Evolutionary conservation across 2,113 vertebrate genomes (phyloP), one percentile per base, ranked within the genome.

Genomic region (Ranitomeya variabilis): DNA sequence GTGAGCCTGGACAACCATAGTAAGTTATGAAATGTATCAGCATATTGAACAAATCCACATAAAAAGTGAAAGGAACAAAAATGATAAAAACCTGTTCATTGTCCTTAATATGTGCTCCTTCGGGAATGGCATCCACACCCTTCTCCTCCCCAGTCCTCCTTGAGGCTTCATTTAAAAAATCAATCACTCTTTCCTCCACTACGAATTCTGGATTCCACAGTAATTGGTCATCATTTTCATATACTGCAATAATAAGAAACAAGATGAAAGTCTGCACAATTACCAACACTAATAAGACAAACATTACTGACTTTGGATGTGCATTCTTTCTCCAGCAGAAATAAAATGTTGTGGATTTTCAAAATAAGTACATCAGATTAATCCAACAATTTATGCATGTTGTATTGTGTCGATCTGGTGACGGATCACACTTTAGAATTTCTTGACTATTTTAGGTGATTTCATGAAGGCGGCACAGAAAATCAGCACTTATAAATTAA

Each of bases 201-300:
- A 99, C 93, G 91, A 96, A 95, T 88, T 98, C 97, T 0, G 98
- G 98, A 86, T 98, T 97, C 98, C 98, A 99, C 87, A 99, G 92
- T 66, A 99, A 94, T 92, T 99, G 98, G 93, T 99, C 98, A 59
- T 99, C 98, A 0, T 99, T 99, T 91, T 99, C 98, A 94, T 99
- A 99, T 62, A 97, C 98, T 96, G 92, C 13, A 90, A 67, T 76
- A 62, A 54, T 7, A 66, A 55, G 64, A 80, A 15, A 60, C 10
- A 18, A 16, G 16, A 31, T 82, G 16, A 81, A 31, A 19, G 21
- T 19, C 8, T 6, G 26, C 2, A 78, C 37, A 16, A 19, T 51
- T 76, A 7, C 8, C 14, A 45, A 45, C 37, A 45, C 37, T 0
- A 45, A 45, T 45, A 45, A 45, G 37, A 45, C 37, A 45, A 45